A percentile compares a stretch with the other conserved stretches of the same genome.
Evolutionary conservation across 1,140 invertebrate genomes (phyloP).

Genomic region (Bombus difficillimus): DNA sequence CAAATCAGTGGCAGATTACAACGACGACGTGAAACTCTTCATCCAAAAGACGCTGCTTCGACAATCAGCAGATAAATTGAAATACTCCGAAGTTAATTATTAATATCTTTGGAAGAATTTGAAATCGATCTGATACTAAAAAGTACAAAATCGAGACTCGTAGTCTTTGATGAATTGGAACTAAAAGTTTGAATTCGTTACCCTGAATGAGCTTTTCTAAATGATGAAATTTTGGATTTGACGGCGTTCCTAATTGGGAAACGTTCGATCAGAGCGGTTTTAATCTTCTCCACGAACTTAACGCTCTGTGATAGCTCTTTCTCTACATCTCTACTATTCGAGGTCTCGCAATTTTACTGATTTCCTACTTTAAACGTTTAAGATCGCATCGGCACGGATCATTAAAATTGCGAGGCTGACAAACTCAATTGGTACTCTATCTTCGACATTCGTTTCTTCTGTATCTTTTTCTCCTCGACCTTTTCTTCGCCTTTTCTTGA

Average conservation of each 20-base stretch:
- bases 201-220: neutral
- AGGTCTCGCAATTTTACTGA: slow-evolving; percentile 11
- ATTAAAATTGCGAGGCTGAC: neutral
- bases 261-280: slow-evolving; percentile 26
- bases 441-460: neutral
- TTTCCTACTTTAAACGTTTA: neutral
- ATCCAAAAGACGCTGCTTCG: neutral
- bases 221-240: neutral
- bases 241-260: slow-evolving; percentile 24
- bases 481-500: neutral
- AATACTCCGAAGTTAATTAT: neutral
- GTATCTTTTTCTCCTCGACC: neutral
- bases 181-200: neutral
- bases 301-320: slow-evolving; percentile 62
- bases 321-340: slow-evolving; percentile 1
- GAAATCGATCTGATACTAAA: slow-evolving; percentile 14
- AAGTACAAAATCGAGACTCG: slow-evolving; percentile 17
- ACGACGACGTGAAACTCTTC: neutral
- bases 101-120: neutral
- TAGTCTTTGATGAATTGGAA: neutral
- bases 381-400: neutral
- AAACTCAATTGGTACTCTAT: neutral
- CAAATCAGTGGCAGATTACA: neutral
- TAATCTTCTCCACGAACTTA: slow-evolving; percentile 53
- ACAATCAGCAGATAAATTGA: neutral